Conservation (phyloP, 2,797 vertebrate species). For the Huso huso region DNA sequence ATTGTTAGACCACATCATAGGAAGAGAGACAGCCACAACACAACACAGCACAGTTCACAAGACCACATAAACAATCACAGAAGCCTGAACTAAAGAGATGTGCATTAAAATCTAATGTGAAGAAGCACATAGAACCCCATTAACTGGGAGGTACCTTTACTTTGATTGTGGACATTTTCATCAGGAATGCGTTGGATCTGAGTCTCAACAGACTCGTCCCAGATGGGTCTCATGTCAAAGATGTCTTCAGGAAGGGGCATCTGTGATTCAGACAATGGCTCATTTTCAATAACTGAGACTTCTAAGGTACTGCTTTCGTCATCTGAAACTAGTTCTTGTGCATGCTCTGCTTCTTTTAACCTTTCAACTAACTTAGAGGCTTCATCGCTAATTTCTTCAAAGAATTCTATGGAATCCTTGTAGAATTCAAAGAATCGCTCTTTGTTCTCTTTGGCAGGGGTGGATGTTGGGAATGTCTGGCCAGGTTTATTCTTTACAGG, state of each 20-base stretch:
- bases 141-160: slow-evolving; percentile 93
- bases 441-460: slow-evolving; percentile 71
- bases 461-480: slow-evolving; percentile 45
- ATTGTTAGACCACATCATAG: slow-evolving; percentile 64
- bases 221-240: slow-evolving; percentile 94
- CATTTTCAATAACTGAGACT: slow-evolving; percentile 84
- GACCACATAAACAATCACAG: slow-evolving; percentile 61
- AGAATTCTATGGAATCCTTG: slow-evolving; percentile 83
- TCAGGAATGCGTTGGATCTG: slow-evolving; percentile 98
- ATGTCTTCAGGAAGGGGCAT: slow-evolving; percentile 85
- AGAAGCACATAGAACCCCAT: slow-evolving; percentile 81
- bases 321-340: slow-evolving; percentile 79
- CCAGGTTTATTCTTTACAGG: slow-evolving; percentile 76
- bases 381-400: slow-evolving; percentile 93
- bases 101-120: slow-evolving; percentile 69
- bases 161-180: slow-evolving; percentile 85
- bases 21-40: slow-evolving; percentile 57
- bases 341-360: slow-evolving; percentile 80
- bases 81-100: slow-evolving; percentile 64
- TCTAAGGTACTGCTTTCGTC: slow-evolving; percentile 90
- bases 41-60: slow-evolving; percentile 56
- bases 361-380: slow-evolving; percentile 90
- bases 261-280: slow-evolving; percentile 78
- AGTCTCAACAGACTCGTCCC: slow-evolving; percentile 97
- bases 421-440: slow-evolving; percentile 66